phyloP scores from a whole-genome alignment of 2,797 vertebrate species.

The Xenopus petersii region DNA sequence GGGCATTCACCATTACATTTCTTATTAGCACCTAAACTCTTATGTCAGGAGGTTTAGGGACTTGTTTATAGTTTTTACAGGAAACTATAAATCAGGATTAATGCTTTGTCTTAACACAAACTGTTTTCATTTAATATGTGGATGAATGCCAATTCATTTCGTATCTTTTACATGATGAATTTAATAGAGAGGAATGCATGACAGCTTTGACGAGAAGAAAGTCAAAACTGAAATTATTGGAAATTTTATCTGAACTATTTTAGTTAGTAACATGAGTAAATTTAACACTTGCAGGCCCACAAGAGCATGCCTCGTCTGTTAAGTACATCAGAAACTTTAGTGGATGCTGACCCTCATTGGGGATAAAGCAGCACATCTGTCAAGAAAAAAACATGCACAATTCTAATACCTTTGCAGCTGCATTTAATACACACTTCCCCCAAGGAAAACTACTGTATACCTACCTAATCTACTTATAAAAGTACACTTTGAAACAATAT shows the following conservation, averaged over 20 bases:
- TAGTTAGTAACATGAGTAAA: conserved; percentile 26
- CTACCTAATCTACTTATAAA: conserved; percentile 57
- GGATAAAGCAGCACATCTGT: conserved; percentile 67
- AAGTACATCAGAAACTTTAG: conserved; percentile 59
- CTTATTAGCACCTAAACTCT: conserved; percentile 39
- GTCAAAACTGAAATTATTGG: conserved; percentile 1
- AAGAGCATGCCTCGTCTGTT: conserved; percentile 57
- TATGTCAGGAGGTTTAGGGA: conserved; percentile 23
- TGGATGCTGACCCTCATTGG: conserved; percentile 57
- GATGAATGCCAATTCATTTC: conserved; percentile 5
- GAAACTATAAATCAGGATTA: conserved; percentile 39
- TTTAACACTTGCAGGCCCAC: neutral
- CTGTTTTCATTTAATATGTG: conserved; percentile 30
- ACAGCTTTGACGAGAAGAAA: neutral
- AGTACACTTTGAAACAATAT: conserved; percentile 47
- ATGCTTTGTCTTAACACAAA: conserved; percentile 24
- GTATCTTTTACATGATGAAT: conserved; percentile 4
- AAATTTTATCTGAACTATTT: neutral
- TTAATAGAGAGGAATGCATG: conserved; percentile 8
- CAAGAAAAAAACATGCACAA: conserved; percentile 57
- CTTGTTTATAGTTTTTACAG: conserved; percentile 29
- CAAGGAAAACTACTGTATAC: conserved; percentile 68
- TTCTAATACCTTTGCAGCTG: conserved; percentile 66
- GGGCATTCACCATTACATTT: conserved; percentile 26
- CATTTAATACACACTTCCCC: conserved; percentile 57